Base-by-base conservation (phyloP, 2,797 vertebrate genomes). In the Psittacula derbiana region DNA sequence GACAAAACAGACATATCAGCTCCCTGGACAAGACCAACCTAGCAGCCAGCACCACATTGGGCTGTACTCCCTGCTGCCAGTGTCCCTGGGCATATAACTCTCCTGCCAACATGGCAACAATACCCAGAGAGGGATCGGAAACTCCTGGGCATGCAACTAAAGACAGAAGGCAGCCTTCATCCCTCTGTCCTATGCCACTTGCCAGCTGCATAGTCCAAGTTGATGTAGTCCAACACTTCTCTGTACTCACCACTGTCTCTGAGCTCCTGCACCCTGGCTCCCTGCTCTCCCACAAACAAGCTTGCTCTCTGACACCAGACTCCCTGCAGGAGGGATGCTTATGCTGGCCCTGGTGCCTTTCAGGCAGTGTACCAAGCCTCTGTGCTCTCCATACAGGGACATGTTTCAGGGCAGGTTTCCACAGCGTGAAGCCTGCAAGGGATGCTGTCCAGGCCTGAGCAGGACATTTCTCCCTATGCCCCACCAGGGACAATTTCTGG, bases 341-440 rank as follows among this genome's bases (percentile, higher is more conserved):
- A 0, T 20, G 23, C 66, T 57, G 55, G n/a, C 30, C n/a, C n/a
- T 33, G n/a, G 30, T 23, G 19, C 8, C 43, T 18, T 57, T 12
- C 10, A 8, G 30, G 33, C 11, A 24, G 5, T 0, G 0, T 5
- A 27, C 0, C 0, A 28, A 83, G 11, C 38, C 41, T 23, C 41
- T 2, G 2, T 1, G 2, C 46, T 43, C 17, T 53, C 19, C 1
- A 1, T 1, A 2, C 8, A 11, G 33, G 11, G 16, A 28, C 23
- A 4, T 2, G 0, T n/a, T 40, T 44, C 43, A 43, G 18, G 38
- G 30, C 5, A 52, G 0, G 1, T 52, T 78, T 58, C 43, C 15
- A 43, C 6, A 67, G 6, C 0, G 1, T 2, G 12, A 58, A 41
- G 33, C 21, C n/a, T 8, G 16, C 0, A 4, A 49, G 33, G 14